These are phyloP conservation scores for Stegostoma tigrinum DNA, from an alignment of 2,113 vertebrate species.

Conservation along the genomic window DNA sequence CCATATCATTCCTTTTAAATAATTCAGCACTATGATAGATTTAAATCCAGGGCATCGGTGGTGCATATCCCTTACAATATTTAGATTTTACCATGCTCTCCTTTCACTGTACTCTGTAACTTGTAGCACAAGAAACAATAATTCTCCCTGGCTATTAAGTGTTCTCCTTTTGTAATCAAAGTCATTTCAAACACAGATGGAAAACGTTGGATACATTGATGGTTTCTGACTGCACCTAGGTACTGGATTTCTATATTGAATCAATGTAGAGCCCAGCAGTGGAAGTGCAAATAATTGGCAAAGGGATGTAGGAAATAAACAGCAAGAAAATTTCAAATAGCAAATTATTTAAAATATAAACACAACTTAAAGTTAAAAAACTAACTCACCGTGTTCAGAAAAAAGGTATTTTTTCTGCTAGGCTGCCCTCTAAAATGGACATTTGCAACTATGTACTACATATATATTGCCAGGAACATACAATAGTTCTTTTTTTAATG, in stretches of 20 bases:
- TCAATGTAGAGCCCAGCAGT: slow-evolving; percentile 49
- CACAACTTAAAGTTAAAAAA: background rate
- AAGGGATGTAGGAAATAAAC: slow-evolving; percentile 47
- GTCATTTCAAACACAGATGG: background rate
- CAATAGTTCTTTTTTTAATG: background rate
- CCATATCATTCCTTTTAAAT: background rate
- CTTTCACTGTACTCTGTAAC: background rate
- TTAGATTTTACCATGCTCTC: background rate
- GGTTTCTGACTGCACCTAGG: background rate
- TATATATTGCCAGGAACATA: background rate
- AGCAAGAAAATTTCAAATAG: slow-evolving; percentile 44
- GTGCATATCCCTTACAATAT: background rate
- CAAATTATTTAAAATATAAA: slow-evolving; percentile 44
- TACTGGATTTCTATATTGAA: background rate
- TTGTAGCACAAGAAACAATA: background rate
- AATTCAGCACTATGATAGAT: background rate
- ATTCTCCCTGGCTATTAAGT: background rate
- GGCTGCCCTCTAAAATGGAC: background rate
- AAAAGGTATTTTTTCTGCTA: background rate
- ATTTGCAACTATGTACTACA: background rate
- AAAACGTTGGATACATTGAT: background rate
- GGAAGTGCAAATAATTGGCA: slow-evolving; percentile 46
- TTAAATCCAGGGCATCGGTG: background rate
- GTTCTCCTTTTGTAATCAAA: background rate
- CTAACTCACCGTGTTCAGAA: background rate